Base-by-base conservation (phyloP, 2,113 vertebrate species). In the Gallinago media region DNA sequence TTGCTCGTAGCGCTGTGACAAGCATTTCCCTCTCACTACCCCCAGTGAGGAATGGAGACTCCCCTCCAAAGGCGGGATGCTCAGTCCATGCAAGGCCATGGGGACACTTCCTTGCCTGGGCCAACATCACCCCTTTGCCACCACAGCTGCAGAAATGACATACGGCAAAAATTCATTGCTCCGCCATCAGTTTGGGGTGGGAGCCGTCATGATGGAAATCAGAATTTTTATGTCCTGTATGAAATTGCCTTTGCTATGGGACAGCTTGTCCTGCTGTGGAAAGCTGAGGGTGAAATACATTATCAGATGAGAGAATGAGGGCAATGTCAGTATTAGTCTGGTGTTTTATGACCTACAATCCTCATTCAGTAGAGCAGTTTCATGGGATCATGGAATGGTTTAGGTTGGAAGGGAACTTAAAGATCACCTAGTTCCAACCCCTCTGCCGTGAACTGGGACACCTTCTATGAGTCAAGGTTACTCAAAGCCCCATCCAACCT, bases 21-120 rank as follows among this genome's bases (percentile, higher is more conserved):
- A 79, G 19, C 38, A 20, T 38, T 65, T 70, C 20, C 20, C 50
- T 75, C 32, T 20, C 70, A 66, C 34, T 38, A 3, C 6, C 15
- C 40, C 34, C 31, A 15, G 27, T 15, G 38, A 74, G 32, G 27
- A 38, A 56, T 0, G 3, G 46, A 14, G 10, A 38, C 32, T 61
- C 36, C 58, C 10, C 26, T 56, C 58, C 1, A 3, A 46, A 81
- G 25, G 34, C 0, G 3, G 47, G 66, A 58, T 77, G 42, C 20
- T 52, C 40, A 63, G 44, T 21, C 42, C 38, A 14, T 0, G 5
- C 4, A 1, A 72, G 67, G 32, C 32, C 17, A 1, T 29, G 38
- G 23, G 34, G 36, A 4, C 34, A 55, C 2, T 1, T 82, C 50
- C 49, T 73, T 56, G 19, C 25, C 16, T 8, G 31, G 40, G 23